Percentiles rank a stretch among this genome's conserved stretches.
Conservation (phyloP, 2,888 invertebrate genomes). For the Napeogenes sylphis region DNA sequence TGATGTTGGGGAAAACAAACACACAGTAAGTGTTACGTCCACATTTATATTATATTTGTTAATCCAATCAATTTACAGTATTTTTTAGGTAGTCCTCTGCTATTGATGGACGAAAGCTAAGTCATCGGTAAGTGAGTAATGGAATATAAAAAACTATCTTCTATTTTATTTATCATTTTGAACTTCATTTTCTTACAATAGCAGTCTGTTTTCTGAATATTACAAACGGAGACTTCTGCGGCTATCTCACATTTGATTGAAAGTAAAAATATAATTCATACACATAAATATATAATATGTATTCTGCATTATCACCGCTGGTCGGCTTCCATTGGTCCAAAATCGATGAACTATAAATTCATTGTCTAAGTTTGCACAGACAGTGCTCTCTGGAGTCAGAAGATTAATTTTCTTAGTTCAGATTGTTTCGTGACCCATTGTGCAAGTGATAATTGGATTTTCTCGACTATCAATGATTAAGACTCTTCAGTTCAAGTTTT, state of each 20-base stretch:
- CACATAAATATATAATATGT: not conserved
- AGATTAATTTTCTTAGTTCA: slow-evolving; percentile 79
- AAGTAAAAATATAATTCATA: not conserved
- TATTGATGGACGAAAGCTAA: no score
- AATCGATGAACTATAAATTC: slow-evolving; percentile 78
- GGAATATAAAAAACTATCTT: no score
- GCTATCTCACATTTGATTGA: no score
- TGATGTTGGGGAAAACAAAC: no score
- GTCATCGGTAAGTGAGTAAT: no score
- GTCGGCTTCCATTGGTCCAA: slow-evolving; percentile 59
- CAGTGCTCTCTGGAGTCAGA: slow-evolving; percentile 73
- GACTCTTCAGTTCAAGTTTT: slow-evolving; percentile 53
- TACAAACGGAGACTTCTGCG: no score
- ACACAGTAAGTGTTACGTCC: no score
- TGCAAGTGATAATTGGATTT: slow-evolving; percentile 77
- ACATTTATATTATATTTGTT: no score
- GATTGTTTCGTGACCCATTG: slow-evolving; percentile 78
- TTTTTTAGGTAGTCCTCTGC: not conserved
- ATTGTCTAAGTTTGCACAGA: slow-evolving; percentile 77
- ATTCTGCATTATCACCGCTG: slow-evolving; percentile 35
- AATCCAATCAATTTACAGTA: not conserved
- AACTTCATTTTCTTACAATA: no score
- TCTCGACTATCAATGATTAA: slow-evolving; percentile 71
- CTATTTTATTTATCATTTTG: no score
- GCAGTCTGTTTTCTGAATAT: no score